Conservation (phyloP, 1,140 invertebrate genomes). For the Cyrtorhinus lividipennis region DNA sequence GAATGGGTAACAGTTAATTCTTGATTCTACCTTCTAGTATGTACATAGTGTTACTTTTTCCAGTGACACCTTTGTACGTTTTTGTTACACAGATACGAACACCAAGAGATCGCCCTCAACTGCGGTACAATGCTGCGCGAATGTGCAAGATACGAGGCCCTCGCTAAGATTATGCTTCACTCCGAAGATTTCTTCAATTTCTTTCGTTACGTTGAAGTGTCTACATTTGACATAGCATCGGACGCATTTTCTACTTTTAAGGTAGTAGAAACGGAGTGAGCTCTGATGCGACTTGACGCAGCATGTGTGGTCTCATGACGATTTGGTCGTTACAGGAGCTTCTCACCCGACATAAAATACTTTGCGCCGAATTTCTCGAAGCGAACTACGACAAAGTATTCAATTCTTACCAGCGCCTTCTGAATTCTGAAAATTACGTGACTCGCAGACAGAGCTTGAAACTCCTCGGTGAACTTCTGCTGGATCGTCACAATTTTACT, state of each 20-base stretch:
- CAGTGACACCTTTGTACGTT: too few relatives aligned
- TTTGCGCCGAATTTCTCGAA: constrained; percentile 97
- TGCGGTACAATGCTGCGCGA: constrained; percentile 98
- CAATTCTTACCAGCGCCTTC: constrained; percentile 85
- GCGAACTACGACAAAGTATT: constrained; percentile 98
- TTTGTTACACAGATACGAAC: constrained; percentile 72
- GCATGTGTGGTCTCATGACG: constrained; percentile 4
- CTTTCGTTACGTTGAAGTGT: constrained; percentile 98
- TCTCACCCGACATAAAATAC: constrained; percentile 93
- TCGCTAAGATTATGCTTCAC: constrained; percentile 96
- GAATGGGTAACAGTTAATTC: constrained; percentile 65
- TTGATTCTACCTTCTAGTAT: constrained; percentile 5
- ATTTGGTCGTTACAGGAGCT: constrained; percentile 83
- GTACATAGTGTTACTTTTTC: too few relatives aligned
- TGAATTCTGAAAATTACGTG: constrained; percentile 98
- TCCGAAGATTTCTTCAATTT: constrained; percentile 99
- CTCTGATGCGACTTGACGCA: too few relatives aligned
- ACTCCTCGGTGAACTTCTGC: constrained; percentile 87
- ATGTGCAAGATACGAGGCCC: constrained; percentile 90
- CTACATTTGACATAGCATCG: constrained; percentile 99
- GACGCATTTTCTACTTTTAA: constrained; percentile 99
- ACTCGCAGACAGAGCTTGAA: constrained; percentile 94
- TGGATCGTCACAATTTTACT: constrained; percentile 98
- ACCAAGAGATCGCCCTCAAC: constrained; percentile 96
- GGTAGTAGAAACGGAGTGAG: too few relatives aligned